A percentile compares a stretch with the other conserved stretches of the same genome.
phyloP scores from a whole-genome alignment of 2,888 invertebrate genomes.

The Chaetogeoica ovagalla region DNA sequence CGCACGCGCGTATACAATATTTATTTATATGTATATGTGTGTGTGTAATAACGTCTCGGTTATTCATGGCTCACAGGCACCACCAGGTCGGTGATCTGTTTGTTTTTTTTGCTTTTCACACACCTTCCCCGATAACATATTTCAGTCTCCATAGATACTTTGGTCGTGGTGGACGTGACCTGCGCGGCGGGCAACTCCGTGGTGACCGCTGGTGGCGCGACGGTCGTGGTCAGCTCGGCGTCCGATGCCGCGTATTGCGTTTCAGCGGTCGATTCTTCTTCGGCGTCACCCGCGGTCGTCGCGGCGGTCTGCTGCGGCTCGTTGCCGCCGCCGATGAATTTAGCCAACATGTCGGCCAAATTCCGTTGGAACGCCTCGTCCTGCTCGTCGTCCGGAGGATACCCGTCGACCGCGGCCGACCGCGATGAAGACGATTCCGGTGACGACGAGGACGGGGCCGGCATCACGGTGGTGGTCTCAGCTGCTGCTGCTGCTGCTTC shows the following conservation, averaged over 20 bases:
- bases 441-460: not conserved
- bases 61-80: slow-evolving; percentile 52
- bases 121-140: slow-evolving; percentile 86
- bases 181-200: slow-evolving; percentile 61
- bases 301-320: slow-evolving; percentile 24
- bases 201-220: slow-evolving; percentile 38
- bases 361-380: slow-evolving; percentile 49
- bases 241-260: slow-evolving; percentile 57
- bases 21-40: too few species aligned
- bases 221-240: slow-evolving; percentile 55
- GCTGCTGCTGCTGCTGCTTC: not conserved
- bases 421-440: too few species aligned
- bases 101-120: slow-evolving; percentile 66
- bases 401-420: not conserved
- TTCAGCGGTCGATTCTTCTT: slow-evolving; percentile 60
- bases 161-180: slow-evolving; percentile 78
- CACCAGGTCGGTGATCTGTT: slow-evolving; percentile 54
- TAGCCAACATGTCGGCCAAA: slow-evolving; percentile 47
- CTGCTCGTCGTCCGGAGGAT: slow-evolving; percentile 32
- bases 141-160: slow-evolving; percentile 82
- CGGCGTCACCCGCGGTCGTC: slow-evolving; percentile 54
- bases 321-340: slow-evolving; percentile 58
- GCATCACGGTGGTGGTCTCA: slow-evolving; percentile 11
- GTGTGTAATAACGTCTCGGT: not conserved
- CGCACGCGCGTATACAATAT: not conserved